Percentiles rank a stretch among this genome's conserved stretches.
Conservation (phyloP, 2,888 invertebrate species). For the Protonemura montana region DNA sequence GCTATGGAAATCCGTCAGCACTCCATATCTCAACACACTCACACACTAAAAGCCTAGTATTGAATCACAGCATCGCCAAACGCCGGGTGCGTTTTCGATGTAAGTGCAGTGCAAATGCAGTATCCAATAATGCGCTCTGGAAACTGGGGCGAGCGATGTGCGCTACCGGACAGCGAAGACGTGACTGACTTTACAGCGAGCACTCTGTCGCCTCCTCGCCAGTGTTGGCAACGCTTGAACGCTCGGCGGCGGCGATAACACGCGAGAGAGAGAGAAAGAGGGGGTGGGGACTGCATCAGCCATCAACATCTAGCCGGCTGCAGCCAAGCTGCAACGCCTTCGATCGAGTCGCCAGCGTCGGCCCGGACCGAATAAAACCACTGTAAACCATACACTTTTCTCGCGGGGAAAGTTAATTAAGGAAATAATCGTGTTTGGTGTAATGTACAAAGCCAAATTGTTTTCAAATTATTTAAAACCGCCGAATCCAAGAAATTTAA, state of each 20-base stretch:
- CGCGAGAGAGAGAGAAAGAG: neutral
- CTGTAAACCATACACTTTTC: neutral
- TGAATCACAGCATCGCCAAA: neutral
- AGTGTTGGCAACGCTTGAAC: neutral
- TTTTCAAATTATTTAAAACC: neutral
- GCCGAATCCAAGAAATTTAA: neutral
- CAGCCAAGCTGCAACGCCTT: neutral
- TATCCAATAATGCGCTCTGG: neutral
- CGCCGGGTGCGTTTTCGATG: too few relatives aligned
- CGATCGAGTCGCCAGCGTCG: neutral
- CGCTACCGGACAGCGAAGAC: neutral
- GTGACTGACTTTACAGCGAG: neutral
- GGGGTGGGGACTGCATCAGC: too few relatives aligned
- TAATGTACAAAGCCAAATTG: neutral
- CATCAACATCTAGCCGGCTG: too few relatives aligned
- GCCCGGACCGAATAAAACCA: neutral
- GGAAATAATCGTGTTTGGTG: neutral
- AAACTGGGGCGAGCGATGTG: neutral
- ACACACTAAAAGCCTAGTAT: neutral
- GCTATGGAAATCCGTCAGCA: neutral
- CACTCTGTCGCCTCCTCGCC: neutral
- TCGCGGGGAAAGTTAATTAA: neutral
- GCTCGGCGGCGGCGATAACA: neutral
- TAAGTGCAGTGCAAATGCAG: neutral
- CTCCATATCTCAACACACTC: neutral